A percentile compares a stretch with the other conserved stretches of the same genome.
phyloP scores from a whole-genome alignment of 2,113 vertebrate species.

The Syngnathus typhle region DNA sequence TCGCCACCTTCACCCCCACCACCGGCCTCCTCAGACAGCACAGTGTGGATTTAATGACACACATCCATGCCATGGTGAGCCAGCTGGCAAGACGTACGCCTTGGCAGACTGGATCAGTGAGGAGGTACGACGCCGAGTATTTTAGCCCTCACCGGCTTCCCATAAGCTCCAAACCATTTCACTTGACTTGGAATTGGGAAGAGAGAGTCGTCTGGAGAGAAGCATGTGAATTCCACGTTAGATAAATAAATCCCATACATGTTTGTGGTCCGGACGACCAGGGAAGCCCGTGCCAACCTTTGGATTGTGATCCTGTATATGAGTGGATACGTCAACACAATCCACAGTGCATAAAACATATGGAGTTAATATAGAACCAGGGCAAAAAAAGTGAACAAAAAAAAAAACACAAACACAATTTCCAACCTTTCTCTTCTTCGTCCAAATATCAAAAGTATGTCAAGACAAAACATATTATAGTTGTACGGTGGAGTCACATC shows the following conservation, averaged over 20 bases:
- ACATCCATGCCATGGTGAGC: conserved; percentile 54
- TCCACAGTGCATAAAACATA: conserved; percentile 49
- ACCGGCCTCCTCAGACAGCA: conserved; percentile 58
- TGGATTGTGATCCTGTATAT: conserved; percentile 51
- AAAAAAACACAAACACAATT: conserved; percentile 40
- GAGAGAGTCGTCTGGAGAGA: conserved; percentile 54
- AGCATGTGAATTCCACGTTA: conserved; percentile 61
- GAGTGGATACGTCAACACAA: conserved; percentile 51
- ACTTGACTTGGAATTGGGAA: conserved; percentile 42
- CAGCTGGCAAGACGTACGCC: conserved; percentile 55
- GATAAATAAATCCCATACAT: conserved; percentile 68
- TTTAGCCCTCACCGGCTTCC: conserved; percentile 55
- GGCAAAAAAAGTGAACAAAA: conserved; percentile 38
- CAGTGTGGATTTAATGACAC: conserved; percentile 72
- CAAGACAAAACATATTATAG: conserved; percentile 20
- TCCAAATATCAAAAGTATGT: conserved; percentile 31
- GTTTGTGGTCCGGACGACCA: conserved; percentile 61
- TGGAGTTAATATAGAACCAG: conserved; percentile 53
- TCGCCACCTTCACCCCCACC: conserved; percentile 47
- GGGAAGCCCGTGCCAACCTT: conserved; percentile 46
- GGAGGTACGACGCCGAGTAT: conserved; percentile 58
- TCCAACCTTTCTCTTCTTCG: conserved; percentile 27
- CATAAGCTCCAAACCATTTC: conserved; percentile 55
- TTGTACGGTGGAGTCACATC: conserved; percentile 5
- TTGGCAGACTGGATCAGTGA: conserved; percentile 46